Conservation (phyloP, 2,888 invertebrate species). For the Papilio demoleus region DNA sequence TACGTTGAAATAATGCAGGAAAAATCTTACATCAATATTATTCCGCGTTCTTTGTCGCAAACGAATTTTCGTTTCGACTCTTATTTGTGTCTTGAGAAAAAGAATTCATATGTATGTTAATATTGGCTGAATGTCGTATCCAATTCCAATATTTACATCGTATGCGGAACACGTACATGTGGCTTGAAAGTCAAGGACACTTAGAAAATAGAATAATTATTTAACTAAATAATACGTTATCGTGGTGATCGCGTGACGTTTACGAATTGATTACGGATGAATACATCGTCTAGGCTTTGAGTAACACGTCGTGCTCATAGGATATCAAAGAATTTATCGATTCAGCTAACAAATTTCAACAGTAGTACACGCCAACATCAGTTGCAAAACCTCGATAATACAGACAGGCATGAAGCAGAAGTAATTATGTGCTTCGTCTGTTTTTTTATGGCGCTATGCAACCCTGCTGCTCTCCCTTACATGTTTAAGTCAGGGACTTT, state of each 20-base stretch:
- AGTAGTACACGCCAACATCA: too few relatives aligned
- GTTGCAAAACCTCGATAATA: too few relatives aligned
- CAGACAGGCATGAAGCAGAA: too few relatives aligned
- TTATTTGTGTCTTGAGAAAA: slow-evolving; percentile 21
- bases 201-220: neutral
- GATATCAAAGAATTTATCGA: too few relatives aligned
- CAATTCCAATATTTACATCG: slow-evolving; percentile 22
- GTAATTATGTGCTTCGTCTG: too few relatives aligned
- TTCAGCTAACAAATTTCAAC: neutral
- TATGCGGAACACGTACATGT: neutral
- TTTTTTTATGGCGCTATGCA: too few relatives aligned
- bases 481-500: too few relatives aligned
- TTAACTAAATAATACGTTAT: neutral
- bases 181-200: neutral
- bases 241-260: too few relatives aligned
- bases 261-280: neutral
- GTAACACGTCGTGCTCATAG: too few relatives aligned
- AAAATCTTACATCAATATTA: slow-evolving; percentile 23
- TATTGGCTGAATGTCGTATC: neutral
- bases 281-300: neutral
- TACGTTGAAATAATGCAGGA: slow-evolving; percentile 2
- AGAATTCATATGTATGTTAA: slow-evolving; percentile 39
- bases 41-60: slow-evolving; percentile 1
- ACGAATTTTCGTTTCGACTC: slow-evolving; percentile 26
- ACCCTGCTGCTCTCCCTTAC: too few relatives aligned